Percentiles rank a stretch among this genome's conserved stretches.
phyloP scores from a whole-genome alignment of 2,113 vertebrate genomes.

The Amia ocellicauda region DNA sequence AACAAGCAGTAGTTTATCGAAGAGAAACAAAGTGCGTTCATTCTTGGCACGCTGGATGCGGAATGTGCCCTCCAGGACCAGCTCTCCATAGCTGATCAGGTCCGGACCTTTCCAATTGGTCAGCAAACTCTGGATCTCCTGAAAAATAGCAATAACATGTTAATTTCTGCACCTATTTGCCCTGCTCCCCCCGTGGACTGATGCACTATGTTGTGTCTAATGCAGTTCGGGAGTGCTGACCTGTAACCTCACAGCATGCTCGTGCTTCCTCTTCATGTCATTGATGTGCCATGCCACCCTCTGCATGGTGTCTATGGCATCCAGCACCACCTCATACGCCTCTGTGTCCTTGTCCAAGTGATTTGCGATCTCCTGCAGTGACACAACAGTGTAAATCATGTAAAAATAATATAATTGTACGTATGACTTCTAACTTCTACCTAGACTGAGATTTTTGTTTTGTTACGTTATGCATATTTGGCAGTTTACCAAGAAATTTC shows the following conservation, averaged over 20 bases:
- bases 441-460: too few relatives aligned
- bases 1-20: constrained; percentile 91
- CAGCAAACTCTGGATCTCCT: constrained; percentile 96
- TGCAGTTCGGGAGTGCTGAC: constrained; percentile 57
- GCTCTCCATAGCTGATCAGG: constrained; percentile 89
- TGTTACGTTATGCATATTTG: too few relatives aligned
- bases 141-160: constrained; percentile 18
- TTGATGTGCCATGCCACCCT: constrained; percentile 98
- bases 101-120: constrained; percentile 98
- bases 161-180: background rate
- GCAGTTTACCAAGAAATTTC: too few relatives aligned
- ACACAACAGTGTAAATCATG: background rate
- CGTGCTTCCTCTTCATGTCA: constrained; percentile 98
- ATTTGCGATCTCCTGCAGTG: constrained; percentile 88
- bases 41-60: constrained; percentile 95
- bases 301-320: constrained; percentile 98
- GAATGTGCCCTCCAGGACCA: constrained; percentile 94
- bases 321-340: constrained; percentile 89
- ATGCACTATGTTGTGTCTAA: background rate
- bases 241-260: constrained; percentile 87
- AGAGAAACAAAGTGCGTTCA: constrained; percentile 90
- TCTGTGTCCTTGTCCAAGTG: constrained; percentile 94
- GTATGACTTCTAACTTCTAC: too few relatives aligned
- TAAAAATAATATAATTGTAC: too few relatives aligned
- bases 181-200: too few relatives aligned